Percentiles rank a stretch among this genome's conserved stretches.
These are phyloP conservation scores for Excalfactoria chinensis DNA, from an alignment of 2,113 vertebrate species.

Conservation along the genomic window DNA sequence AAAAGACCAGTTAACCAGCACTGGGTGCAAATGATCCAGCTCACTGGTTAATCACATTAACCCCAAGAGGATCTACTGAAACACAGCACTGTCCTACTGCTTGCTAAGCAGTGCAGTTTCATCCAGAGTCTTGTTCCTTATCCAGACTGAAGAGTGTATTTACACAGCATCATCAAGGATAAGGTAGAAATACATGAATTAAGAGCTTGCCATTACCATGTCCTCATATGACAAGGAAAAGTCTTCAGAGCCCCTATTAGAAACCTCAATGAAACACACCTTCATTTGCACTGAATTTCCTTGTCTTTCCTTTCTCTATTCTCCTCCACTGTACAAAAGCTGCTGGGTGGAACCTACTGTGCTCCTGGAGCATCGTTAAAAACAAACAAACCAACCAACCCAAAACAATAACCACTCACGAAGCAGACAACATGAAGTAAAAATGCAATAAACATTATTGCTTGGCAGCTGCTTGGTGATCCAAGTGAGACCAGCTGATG, in stretches of 20 bases:
- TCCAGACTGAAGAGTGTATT: neutral
- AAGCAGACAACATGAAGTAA: slow-evolving; percentile 7
- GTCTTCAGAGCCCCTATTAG: neutral
- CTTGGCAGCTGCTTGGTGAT: slow-evolving; percentile 24
- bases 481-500: neutral
- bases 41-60: too few species aligned
- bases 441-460: slow-evolving; percentile 29
- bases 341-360: neutral
- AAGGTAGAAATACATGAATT: too few species aligned
- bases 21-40: too few species aligned
- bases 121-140: too few species aligned
- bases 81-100: too few species aligned
- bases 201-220: neutral
- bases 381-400: neutral
- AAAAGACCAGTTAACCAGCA: too few species aligned
- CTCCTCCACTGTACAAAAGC: neutral
- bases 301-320: neutral
- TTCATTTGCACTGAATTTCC: neutral
- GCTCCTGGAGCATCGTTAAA: neutral
- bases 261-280: slow-evolving; percentile 6
- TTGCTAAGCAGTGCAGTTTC: too few species aligned
- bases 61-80: too few species aligned
- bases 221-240: neutral
- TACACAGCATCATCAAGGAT: neutral
- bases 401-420: neutral